Evolutionary conservation across 2,797 vertebrate genomes (phyloP).

Genomic region (Yasuhikotakia modesta): DNA sequence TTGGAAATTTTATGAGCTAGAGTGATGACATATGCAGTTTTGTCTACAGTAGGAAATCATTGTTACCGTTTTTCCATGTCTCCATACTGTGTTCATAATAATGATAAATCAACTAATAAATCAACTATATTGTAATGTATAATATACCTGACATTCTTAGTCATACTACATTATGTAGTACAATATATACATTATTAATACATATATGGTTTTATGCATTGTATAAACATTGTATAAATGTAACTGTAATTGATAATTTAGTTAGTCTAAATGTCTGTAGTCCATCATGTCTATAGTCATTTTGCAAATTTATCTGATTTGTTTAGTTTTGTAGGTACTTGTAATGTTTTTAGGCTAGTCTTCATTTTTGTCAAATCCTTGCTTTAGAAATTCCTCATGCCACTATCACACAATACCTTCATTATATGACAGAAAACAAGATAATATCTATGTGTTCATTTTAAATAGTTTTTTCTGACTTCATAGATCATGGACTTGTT

Average conservation of each 20-base stretch:
- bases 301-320: neutral
- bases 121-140: neutral
- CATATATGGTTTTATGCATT: too few relatives aligned
- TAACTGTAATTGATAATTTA: too few relatives aligned
- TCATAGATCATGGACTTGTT: conserved; percentile 39
- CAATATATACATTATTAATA: neutral
- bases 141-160: neutral
- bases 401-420: conserved; percentile 6
- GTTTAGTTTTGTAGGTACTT: too few relatives aligned
- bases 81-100: neutral
- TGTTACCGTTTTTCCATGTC: conserved; percentile 10
- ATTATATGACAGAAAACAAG: neutral
- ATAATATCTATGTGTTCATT: neutral
- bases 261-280: too few relatives aligned
- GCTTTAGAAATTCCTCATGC: neutral
- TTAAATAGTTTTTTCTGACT: conserved; percentile 15
- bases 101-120: neutral
- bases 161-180: neutral
- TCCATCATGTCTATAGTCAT: conserved; percentile 12
- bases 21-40: conserved; percentile 34
- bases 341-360: neutral
- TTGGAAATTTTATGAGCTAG: conserved; percentile 33
- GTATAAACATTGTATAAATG: neutral
- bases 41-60: conserved; percentile 40
- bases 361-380: neutral